Evolutionary conservation across 2,888 invertebrate species (phyloP).

Genomic region (Philonicus albiceps): DNA sequence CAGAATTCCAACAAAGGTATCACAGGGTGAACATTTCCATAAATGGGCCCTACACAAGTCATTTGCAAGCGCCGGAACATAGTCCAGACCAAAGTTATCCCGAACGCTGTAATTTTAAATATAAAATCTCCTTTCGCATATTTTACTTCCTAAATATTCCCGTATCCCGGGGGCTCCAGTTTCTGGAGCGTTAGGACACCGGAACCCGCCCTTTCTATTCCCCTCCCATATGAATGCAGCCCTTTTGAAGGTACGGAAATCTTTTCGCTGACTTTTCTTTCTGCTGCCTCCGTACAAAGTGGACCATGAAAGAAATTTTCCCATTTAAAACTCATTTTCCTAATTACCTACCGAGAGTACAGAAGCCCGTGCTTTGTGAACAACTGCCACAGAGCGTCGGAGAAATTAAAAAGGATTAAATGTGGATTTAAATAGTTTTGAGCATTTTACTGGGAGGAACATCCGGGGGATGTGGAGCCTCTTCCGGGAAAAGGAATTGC

Average conservation of each 20-base stretch:
- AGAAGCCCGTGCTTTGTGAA: not conserved
- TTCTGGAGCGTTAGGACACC: not conserved
- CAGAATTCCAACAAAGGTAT: not conserved
- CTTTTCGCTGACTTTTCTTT: constrained; percentile 20
- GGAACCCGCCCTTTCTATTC: not conserved
- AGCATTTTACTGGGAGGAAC: not conserved
- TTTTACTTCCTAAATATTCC: constrained; percentile 8
- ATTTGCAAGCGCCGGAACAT: not conserved
- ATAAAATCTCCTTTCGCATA: constrained; percentile 6
- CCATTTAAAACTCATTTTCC: constrained; percentile 47
- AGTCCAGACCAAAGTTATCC: not conserved
- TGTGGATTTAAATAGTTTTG: constrained; percentile 27
- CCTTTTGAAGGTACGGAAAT: constrained; percentile 14
- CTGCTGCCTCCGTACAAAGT: not conserved
- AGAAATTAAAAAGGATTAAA: constrained; percentile 34
- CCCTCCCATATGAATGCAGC: not conserved
- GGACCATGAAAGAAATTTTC: constrained; percentile 22
- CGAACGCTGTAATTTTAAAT: constrained; percentile 16
- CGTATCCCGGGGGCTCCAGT: not conserved
- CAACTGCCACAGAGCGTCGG: constrained; percentile 22
- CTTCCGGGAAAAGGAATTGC: not conserved
- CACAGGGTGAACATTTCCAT: not conserved
- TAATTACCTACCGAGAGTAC: constrained; percentile 41
- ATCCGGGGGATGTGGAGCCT: not conserved
- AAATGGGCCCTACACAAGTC: not conserved